Conservation (phyloP, 2,888 invertebrate genomes). For the Aphidoletes aphidimyza region DNA sequence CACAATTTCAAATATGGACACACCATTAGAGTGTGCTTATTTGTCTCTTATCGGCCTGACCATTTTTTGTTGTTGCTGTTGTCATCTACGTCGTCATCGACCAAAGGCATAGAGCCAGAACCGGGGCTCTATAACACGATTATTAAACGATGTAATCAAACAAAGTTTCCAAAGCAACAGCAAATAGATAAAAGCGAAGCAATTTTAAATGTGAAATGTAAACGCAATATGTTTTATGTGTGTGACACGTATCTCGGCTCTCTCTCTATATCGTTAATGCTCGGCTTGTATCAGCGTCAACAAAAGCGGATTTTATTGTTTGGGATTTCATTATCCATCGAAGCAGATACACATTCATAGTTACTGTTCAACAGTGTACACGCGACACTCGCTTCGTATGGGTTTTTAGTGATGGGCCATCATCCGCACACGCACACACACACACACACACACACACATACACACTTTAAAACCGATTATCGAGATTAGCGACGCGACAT, state of each 20-base stretch:
- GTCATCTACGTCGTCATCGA: not conserved
- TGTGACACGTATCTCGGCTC: not conserved
- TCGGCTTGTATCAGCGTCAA: not conserved
- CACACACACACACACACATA: not conserved
- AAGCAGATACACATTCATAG: conserved; percentile 29
- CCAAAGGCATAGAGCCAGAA: no score
- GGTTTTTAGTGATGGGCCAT: conserved; percentile 42
- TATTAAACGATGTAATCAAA: conserved; percentile 18
- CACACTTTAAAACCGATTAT: conserved; percentile 41
- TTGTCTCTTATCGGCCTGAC: conserved; percentile 28
- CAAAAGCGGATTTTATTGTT: not conserved
- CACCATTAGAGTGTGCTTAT: conserved; percentile 47
- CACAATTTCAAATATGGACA: not conserved
- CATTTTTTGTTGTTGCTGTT: not conserved
- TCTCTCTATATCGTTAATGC: not conserved
- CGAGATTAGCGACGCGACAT: conserved; percentile 39
- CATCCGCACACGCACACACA: not conserved
- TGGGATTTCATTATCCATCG: not conserved
- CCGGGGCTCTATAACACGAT: not conserved
- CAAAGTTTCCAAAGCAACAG: not conserved
- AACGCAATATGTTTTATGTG: conserved; percentile 32
- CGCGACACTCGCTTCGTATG: not conserved
- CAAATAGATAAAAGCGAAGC: conserved; percentile 6
- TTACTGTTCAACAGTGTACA: no score
- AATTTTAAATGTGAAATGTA: conserved; percentile 5